Evolutionary conservation across 2,888 invertebrate species (phyloP).

Genomic region (Masnerella sp.): DNA sequence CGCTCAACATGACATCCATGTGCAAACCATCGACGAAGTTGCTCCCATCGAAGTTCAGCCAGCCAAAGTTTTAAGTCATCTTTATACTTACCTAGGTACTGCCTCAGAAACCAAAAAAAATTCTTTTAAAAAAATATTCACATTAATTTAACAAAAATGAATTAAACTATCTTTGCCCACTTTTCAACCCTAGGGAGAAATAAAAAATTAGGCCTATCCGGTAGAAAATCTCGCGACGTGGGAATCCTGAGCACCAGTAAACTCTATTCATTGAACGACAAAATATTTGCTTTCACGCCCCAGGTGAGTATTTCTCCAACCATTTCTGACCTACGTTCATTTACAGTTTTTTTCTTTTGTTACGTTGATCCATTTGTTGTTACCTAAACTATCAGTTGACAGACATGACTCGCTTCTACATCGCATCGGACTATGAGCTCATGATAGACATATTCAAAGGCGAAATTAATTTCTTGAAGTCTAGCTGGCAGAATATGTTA

Average conservation of each 20-base stretch:
- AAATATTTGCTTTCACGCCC: slow-evolving; percentile 98
- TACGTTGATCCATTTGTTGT: slow-evolving; percentile 33
- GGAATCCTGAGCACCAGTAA: slow-evolving; percentile 99
- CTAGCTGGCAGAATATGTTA: slow-evolving; percentile 98
- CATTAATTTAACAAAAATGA: too few species aligned
- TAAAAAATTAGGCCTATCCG: slow-evolving; percentile 95
- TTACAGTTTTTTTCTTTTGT: slow-evolving; percentile 15
- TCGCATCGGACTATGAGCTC: slow-evolving; percentile 98
- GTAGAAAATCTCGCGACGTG: slow-evolving; percentile 96
- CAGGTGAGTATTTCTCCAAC: slow-evolving; percentile 89
- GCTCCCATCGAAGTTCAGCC: slow-evolving; percentile 98
- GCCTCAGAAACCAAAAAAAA: too few species aligned
- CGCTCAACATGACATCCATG: slow-evolving; percentile 91
- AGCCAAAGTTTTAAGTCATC: slow-evolving; percentile 95
- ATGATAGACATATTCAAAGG: slow-evolving; percentile 98
- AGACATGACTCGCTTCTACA: slow-evolving; percentile 98
- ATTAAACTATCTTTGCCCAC: too few species aligned
- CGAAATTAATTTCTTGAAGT: slow-evolving; percentile 98
- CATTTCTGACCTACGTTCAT: too few species aligned
- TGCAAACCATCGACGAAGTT: slow-evolving; percentile 96
- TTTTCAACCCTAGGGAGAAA: slow-evolving; percentile 95
- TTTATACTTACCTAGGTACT: slow-evolving; percentile 97
- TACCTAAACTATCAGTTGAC: slow-evolving; percentile 85
- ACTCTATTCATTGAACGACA: slow-evolving; percentile 95
- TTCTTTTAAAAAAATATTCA: background rate